phyloP scores from a whole-genome alignment of 2,888 invertebrate species.

The Trachelus tabidus region DNA sequence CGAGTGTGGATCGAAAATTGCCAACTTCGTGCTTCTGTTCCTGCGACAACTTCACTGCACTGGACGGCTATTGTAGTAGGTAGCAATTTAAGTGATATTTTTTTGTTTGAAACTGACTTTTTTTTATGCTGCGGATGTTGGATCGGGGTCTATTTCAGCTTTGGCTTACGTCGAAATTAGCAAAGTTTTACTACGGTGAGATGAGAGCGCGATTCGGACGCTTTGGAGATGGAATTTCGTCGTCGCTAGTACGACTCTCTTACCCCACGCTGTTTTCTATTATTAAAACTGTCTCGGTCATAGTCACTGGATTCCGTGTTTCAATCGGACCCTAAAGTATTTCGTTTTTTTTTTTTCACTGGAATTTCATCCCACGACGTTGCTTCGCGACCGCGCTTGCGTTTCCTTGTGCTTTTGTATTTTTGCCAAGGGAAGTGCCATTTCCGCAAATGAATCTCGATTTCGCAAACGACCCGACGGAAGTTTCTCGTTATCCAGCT shows the following conservation, averaged over 20 bases:
- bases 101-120: background rate
- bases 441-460: slow-evolving; percentile 9
- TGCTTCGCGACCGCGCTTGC: background rate
- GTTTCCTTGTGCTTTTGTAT: slow-evolving; percentile 19
- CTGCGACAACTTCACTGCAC: background rate
- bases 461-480: background rate
- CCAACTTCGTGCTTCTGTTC: background rate
- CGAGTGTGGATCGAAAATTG: too few relatives aligned
- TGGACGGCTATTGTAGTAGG: background rate
- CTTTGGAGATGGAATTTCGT: background rate
- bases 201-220: background rate
- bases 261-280: background rate
- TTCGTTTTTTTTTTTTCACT: background rate
- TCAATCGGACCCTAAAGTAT: background rate
- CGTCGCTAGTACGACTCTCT: background rate
- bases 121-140: background rate
- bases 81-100: background rate
- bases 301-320: background rate
- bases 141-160: background rate
- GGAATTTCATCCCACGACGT: background rate
- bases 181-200: background rate
- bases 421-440: slow-evolving; percentile 37
- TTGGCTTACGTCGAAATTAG: background rate
- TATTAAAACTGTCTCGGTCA: background rate
- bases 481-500: background rate